Conservation (phyloP, 2,797 vertebrate genomes). For the Heteromormyrus szaboi region DNA sequence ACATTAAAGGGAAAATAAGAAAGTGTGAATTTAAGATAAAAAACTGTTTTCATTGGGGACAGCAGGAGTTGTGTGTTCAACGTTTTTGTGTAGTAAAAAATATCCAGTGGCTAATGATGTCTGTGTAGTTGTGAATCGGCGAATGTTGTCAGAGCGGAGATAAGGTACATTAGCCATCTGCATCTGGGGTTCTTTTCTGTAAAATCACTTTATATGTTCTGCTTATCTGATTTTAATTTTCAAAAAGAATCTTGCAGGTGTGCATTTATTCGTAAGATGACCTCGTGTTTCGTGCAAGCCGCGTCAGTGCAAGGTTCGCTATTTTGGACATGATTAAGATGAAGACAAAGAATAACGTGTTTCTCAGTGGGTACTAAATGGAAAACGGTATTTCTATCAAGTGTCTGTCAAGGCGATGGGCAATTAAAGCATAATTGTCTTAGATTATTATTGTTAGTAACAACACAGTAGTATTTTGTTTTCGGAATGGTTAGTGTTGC, state of each 20-base stretch:
- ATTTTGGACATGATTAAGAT: background rate
- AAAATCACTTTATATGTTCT: background rate
- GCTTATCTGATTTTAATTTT: background rate
- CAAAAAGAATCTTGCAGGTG: background rate
- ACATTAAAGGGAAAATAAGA: background rate
- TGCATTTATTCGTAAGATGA: background rate
- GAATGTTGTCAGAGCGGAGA: background rate
- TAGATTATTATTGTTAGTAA: slow-evolving; percentile 8
- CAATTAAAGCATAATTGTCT: background rate
- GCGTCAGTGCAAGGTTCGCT: background rate
- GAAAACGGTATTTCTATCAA: background rate
- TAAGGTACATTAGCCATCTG: background rate
- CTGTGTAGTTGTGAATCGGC: background rate
- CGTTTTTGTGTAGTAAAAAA: slow-evolving; percentile 4
- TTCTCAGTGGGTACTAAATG: background rate
- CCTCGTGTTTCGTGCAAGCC: background rate
- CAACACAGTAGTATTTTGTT: slow-evolving; percentile 9
- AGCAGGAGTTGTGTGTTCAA: background rate
- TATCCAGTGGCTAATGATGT: background rate
- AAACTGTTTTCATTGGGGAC: background rate
- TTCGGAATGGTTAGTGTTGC: slow-evolving; percentile 1
- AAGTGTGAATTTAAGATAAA: background rate
- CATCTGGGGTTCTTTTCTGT: background rate
- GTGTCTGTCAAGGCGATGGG: background rate
- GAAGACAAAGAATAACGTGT: background rate